Percentiles rank a stretch among this genome's conserved stretches.
Evolutionary conservation across 2,797 vertebrate genomes (phyloP).

Genomic region (Adrianichthys oophorus): DNA sequence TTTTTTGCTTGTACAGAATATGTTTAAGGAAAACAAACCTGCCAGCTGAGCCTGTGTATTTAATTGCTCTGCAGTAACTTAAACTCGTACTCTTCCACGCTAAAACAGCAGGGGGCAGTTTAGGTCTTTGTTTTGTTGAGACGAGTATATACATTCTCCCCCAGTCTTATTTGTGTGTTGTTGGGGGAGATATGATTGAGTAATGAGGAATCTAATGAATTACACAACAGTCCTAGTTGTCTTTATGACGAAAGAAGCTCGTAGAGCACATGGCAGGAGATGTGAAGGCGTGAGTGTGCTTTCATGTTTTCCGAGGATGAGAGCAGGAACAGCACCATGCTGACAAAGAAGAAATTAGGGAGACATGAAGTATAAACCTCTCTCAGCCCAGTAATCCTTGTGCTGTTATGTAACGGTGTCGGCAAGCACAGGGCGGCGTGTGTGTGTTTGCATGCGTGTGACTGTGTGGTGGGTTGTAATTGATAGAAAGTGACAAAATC

Average conservation of each 20-base stretch:
- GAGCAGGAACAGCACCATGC: slow-evolving; percentile 10
- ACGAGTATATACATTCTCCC: slow-evolving; percentile 4
- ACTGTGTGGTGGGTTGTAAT: slow-evolving; percentile 39
- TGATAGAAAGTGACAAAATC: slow-evolving; percentile 73
- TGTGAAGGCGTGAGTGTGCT: slow-evolving; percentile 10
- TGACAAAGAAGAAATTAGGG: slow-evolving; percentile 11
- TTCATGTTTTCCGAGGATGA: slow-evolving; percentile 14
- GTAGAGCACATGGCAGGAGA: slow-evolving; percentile 37
- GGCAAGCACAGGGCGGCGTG: slow-evolving; percentile 39
- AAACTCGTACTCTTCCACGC: slow-evolving; percentile 26
- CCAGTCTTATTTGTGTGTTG: slow-evolving; percentile 35
- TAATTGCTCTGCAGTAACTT: slow-evolving; percentile 37
- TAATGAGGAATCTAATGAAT: slow-evolving; percentile 46
- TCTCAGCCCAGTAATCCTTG: slow-evolving; percentile 56
- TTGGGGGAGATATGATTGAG: slow-evolving; percentile 19
- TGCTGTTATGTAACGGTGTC: slow-evolving; percentile 70
- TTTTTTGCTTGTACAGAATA: slow-evolving; percentile 2
- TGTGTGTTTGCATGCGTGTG: slow-evolving; percentile 15
- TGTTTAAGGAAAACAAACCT: background rate
- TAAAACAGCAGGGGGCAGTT: slow-evolving; percentile 63
- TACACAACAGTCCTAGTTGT: slow-evolving; percentile 51
- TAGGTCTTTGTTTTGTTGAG: slow-evolving; percentile 11
- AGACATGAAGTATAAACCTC: slow-evolving; percentile 44
- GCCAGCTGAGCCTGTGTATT: slow-evolving; percentile 20
- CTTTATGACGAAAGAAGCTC: slow-evolving; percentile 40